Evolutionary conservation across 2,113 vertebrate genomes (phyloP).

Genomic region (Ictalurus punctatus): DNA sequence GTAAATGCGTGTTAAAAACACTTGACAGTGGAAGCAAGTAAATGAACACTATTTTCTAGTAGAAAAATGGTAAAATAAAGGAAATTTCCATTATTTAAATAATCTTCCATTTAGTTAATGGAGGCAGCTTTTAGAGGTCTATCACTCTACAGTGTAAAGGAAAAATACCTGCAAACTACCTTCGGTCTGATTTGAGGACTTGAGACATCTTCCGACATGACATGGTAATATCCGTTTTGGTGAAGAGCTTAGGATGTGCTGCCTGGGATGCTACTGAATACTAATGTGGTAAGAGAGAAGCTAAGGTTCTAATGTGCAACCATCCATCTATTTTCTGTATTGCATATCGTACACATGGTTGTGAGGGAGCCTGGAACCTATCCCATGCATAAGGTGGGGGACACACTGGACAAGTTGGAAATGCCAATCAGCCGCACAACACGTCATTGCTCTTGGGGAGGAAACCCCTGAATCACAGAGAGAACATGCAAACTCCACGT

Average conservation of each 20-base stretch:
- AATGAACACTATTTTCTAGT: conserved; percentile 24
- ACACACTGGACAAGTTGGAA: too few relatives aligned
- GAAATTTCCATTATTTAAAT: conserved; percentile 48
- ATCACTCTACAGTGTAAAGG: conserved; percentile 5
- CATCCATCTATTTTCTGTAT: too few relatives aligned
- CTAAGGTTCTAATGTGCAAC: too few relatives aligned
- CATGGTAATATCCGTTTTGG: not conserved
- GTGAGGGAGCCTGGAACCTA: too few relatives aligned
- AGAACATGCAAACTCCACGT: too few relatives aligned
- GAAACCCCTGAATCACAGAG: too few relatives aligned
- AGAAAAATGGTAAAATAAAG: conserved; percentile 24
- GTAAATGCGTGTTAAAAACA: conserved; percentile 22
- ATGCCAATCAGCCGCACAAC: too few relatives aligned
- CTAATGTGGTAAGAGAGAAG: not conserved
- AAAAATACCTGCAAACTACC: conserved; percentile 34
- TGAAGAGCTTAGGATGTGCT: not conserved
- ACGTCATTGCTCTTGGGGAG: too few relatives aligned
- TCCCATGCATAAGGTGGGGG: too few relatives aligned
- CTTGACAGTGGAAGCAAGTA: conserved; percentile 12
- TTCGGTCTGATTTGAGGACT: conserved; percentile 8
- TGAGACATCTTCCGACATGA: not conserved
- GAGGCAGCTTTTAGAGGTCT: conserved; percentile 32
- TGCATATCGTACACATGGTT: too few relatives aligned
- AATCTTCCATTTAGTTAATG: conserved; percentile 41
- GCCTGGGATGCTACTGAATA: not conserved